Conservation (phyloP, 2,113 vertebrate genomes). For the Haplochromis vanheusdeni region DNA sequence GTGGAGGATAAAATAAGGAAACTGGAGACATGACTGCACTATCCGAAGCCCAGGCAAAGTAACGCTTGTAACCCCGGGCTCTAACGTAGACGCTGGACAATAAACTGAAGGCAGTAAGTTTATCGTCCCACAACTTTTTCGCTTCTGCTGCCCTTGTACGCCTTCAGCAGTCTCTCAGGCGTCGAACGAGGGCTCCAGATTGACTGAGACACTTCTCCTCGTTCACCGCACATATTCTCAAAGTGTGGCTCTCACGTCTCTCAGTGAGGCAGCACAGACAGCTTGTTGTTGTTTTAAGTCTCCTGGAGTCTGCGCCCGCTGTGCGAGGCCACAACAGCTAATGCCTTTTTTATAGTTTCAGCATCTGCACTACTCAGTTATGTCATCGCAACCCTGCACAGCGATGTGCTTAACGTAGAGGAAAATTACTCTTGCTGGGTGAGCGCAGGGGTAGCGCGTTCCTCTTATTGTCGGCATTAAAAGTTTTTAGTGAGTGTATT, state of each 20-base stretch:
- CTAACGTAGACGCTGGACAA: not conserved
- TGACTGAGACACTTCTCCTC: not conserved
- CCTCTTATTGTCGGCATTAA: constrained; percentile 37
- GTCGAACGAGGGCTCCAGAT: not conserved
- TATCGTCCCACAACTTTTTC: not conserved
- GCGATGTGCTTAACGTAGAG: not conserved
- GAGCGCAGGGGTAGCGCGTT: constrained; percentile 20
- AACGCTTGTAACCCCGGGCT: not conserved
- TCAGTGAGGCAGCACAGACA: constrained; percentile 18
- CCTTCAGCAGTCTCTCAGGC: not conserved
- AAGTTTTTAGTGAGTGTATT: constrained; percentile 31
- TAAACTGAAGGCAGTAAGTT: not conserved
- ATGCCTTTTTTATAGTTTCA: constrained; percentile 37
- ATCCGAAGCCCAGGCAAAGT: not conserved
- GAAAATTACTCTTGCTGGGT: not conserved
- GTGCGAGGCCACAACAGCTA: constrained; percentile 15
- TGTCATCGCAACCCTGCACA: not conserved
- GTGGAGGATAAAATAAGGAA: not conserved
- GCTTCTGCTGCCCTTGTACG: not conserved
- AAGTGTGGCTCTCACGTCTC: not conserved
- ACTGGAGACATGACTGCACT: not conserved
- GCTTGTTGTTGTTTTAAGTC: not conserved
- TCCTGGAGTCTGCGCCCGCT: not conserved
- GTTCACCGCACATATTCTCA: not conserved
- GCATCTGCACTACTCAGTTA: not conserved